Evolutionary conservation across 2,797 vertebrate species (phyloP), one percentile per base, ranked within the genome.

Genomic region (Intellagama lesueurii): DNA sequence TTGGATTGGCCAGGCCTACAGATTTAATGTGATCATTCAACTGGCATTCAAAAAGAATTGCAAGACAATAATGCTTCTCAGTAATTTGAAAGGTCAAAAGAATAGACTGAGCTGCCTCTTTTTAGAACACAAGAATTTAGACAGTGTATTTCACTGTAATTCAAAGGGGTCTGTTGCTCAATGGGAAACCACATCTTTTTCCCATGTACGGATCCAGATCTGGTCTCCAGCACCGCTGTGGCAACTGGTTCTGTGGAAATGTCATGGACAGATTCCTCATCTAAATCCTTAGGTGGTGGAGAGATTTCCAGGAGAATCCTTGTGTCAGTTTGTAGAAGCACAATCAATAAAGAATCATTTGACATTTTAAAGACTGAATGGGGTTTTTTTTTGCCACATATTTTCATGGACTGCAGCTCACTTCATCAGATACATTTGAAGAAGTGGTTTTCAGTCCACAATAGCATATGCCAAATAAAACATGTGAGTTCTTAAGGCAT

Each of bases 1-100:
- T 68, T 93, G 26, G 77, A 73, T 80, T 87, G 85, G 64, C 60
- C 70, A 68, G n/a, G 69, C 83, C 91, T 90, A 87, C 88, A n/a
- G 88, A 5, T 89, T 86, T 44, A 49, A 40, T 90, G 81, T 90
- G 89, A 89, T 72, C 83, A 78, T 32, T 88, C 89, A 32, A 81
- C 60, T 83, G 40, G 72, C 77, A 75, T 88, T 88, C 28, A 85
- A 94, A 92, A 85, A 35, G 81, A 75, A 89, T 86, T 89, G 78
- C 35, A 79, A 95, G 66, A 8, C 82, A 90, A 88, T 83, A 19
- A 87, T 83, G 88, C 82, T 81, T 89, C 0, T 68, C 85, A 93
- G 72, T 92, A 92, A 91, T 93, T 94, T 76, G 87, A 95, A 96
- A 95, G 78, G 87, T 92, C 88, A 90, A 68, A 64, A 89, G 85